A percentile compares a stretch with the other conserved stretches of the same genome.
These are phyloP conservation scores for Hesperia comma DNA, from an alignment of 2,888 invertebrate genomes.

Conservation along the genomic window DNA sequence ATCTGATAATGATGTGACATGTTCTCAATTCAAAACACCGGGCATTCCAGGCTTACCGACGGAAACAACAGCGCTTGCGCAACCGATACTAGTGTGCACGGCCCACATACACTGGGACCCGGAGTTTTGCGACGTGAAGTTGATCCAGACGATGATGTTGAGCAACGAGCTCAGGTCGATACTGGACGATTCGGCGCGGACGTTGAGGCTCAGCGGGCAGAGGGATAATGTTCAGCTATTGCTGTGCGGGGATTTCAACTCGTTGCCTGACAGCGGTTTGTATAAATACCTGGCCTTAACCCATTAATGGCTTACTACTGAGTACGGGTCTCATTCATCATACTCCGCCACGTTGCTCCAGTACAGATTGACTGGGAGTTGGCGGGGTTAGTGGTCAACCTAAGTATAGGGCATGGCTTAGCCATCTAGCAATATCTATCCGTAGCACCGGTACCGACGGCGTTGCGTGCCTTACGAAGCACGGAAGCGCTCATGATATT, in stretches of 20 bases:
- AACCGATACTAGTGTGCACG: constrained; percentile 97
- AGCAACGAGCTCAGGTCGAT: constrained; percentile 96
- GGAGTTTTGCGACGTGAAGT: constrained; percentile 99
- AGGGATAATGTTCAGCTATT: constrained; percentile 94
- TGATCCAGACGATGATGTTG: constrained; percentile 99
- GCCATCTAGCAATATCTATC: too few relatives aligned
- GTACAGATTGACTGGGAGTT: too few relatives aligned
- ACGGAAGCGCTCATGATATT: too few relatives aligned
- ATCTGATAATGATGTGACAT: too few relatives aligned
- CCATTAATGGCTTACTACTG: too few relatives aligned
- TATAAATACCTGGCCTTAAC: too few relatives aligned
- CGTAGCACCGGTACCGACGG: too few relatives aligned
- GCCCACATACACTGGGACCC: constrained; percentile 99
- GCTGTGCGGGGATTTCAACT: constrained; percentile 99
- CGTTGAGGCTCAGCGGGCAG: constrained; percentile 88
- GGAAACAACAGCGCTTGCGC: constrained; percentile 90
- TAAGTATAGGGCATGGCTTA: too few relatives aligned
- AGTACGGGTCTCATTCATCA: too few relatives aligned
- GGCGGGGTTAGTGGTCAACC: too few relatives aligned
- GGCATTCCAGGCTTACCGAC: constrained; percentile 85
- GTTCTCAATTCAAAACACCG: not conserved
- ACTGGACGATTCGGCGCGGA: constrained; percentile 92
- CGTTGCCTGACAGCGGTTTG: constrained; percentile 96
- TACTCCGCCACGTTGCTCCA: too few relatives aligned
- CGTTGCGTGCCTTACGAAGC: too few relatives aligned